phyloP scores from a whole-genome alignment of 2,888 invertebrate species.

The Geotrupes spiniger region DNA sequence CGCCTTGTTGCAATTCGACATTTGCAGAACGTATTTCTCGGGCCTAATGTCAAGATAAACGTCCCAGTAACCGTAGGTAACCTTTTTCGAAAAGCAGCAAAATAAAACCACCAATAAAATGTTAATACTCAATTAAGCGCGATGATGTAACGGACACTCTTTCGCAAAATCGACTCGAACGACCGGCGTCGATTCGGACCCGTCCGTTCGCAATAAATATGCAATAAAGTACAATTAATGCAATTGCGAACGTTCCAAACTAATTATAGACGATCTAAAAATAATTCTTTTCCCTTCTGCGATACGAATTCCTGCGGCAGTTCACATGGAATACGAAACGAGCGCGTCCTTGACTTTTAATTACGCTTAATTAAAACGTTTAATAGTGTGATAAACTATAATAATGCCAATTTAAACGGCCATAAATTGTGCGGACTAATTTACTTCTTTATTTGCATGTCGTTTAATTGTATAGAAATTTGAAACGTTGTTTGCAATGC shows the following conservation, averaged over 20 bases:
- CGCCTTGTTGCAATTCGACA: too few relatives aligned
- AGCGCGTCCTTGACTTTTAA: constrained; percentile 43
- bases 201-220: constrained; percentile 1
- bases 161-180: background rate
- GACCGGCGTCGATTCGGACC: background rate
- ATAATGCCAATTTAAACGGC: constrained; percentile 40
- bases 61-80: too few relatives aligned
- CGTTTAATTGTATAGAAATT: constrained; percentile 13
- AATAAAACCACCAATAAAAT: too few relatives aligned
- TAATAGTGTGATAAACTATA: constrained; percentile 43
- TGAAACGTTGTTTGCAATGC: constrained; percentile 3
- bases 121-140: background rate
- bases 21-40: too few relatives aligned
- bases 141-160: background rate
- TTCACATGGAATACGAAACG: constrained; percentile 16
- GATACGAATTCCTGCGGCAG: constrained; percentile 6
- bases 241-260: background rate
- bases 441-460: constrained; percentile 38
- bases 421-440: constrained; percentile 36
- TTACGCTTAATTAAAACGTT: constrained; percentile 44
- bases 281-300: constrained; percentile 8
- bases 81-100: too few relatives aligned
- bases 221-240: constrained; percentile 6
- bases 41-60: too few relatives aligned
- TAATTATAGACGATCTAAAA: constrained; percentile 17